Percentiles rank a stretch among this genome's conserved stretches.
phyloP scores from a whole-genome alignment of 2,113 vertebrate genomes.

The Dendrocopos noguchii region DNA sequence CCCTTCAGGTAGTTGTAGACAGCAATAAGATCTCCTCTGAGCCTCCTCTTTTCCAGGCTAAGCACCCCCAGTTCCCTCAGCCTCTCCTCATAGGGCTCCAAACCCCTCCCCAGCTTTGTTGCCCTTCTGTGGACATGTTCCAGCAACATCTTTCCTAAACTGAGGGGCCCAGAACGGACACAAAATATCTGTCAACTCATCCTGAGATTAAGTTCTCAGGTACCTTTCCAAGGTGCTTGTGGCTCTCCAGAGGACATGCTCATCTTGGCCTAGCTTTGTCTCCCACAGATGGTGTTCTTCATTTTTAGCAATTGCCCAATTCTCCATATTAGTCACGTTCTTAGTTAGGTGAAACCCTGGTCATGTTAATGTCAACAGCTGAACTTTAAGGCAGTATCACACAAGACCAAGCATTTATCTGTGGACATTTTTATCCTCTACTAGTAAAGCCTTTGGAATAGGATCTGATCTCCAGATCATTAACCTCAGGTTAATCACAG shows the following conservation, averaged over 20 bases:
- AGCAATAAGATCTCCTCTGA: no score
- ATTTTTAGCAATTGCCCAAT: background rate
- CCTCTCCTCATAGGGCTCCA: no score
- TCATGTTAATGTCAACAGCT: background rate
- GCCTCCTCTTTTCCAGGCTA: no score
- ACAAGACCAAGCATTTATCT: background rate
- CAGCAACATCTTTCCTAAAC: no score
- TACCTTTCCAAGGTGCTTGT: background rate
- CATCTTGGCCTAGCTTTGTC: background rate
- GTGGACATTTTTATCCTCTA: background rate
- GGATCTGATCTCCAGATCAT: accelerated
- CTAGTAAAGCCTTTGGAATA: background rate
- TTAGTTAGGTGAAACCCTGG: background rate
- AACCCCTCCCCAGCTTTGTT: no score
- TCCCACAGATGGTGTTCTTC: background rate
- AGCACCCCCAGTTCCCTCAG: no score
- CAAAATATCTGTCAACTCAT: background rate
- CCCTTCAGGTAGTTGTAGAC: no score
- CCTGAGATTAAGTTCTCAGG: background rate
- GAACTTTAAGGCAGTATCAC: background rate
- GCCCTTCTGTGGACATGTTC: no score
- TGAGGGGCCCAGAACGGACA: no score
- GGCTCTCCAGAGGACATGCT: background rate
- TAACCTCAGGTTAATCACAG: background rate
- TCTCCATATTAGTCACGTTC: accelerated